phyloP scores from a whole-genome alignment of 2,797 vertebrate genomes.

The Takifugu ocellatus region DNA sequence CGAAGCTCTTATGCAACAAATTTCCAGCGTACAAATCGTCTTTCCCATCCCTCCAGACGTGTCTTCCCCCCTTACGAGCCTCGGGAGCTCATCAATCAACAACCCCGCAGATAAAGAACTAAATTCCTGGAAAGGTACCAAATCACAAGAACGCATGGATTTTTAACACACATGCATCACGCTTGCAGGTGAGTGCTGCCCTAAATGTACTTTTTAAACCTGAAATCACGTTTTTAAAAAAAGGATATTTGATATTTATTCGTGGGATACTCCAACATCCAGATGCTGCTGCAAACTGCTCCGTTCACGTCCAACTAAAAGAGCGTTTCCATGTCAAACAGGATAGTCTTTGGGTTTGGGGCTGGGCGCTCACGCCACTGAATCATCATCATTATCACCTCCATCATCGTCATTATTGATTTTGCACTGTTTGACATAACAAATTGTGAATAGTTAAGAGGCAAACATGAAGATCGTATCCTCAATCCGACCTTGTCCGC shows the following conservation, averaged over 20 bases:
- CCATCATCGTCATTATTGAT: no score
- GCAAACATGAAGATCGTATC: no score
- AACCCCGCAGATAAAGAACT: constrained; percentile 24
- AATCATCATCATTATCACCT: no score
- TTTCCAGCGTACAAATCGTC: constrained; percentile 35
- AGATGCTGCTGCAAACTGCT: background rate
- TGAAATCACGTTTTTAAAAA: background rate
- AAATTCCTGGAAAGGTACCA: constrained; percentile 38
- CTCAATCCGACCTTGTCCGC: no score
- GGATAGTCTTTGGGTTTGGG: constrained; percentile 1
- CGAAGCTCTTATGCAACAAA: constrained; percentile 44
- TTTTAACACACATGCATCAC: constrained; percentile 13
- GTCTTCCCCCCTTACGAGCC: constrained; percentile 1
- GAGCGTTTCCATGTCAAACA: background rate
- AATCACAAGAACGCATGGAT: constrained; percentile 14
- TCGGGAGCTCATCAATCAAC: constrained; percentile 40
- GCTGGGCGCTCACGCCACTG: background rate
- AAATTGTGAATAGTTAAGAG: no score
- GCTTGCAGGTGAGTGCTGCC: constrained; percentile 8
- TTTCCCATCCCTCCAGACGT: constrained; percentile 5
- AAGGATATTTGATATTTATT: background rate
- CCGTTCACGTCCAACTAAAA: constrained; percentile 2
- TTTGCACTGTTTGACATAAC: no score
- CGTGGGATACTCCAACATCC: background rate
- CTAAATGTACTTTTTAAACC: background rate